These are phyloP conservation scores for Dufourea novaeangliae DNA, from an alignment of 1,140 invertebrate species.

Conservation along the genomic window DNA sequence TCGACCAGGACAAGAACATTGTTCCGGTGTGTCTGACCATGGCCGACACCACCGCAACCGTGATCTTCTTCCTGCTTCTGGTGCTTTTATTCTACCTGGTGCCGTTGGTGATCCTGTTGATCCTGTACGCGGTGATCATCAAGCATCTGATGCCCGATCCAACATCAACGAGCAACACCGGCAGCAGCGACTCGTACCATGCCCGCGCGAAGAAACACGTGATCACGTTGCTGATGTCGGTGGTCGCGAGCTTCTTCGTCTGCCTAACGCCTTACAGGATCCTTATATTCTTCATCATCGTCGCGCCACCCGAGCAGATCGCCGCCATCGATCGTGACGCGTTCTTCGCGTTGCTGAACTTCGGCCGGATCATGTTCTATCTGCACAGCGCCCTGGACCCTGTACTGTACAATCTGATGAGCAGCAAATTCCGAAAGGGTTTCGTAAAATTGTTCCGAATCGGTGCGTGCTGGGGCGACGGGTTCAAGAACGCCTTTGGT, in stretches of 20 bases:
- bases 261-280: conserved; percentile 92
- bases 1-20: conserved; percentile 79
- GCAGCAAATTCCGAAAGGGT: conserved; percentile 90
- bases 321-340: conserved; percentile 85
- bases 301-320: conserved; percentile 84
- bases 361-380: conserved; percentile 92
- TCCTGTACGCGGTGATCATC: conserved; percentile 90
- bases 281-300: conserved; percentile 90
- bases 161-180: conserved; percentile 83
- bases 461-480: conserved; percentile 59
- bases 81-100: conserved; percentile 89
- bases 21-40: conserved; percentile 86
- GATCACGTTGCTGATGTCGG: conserved; percentile 90
- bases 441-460: conserved; percentile 86
- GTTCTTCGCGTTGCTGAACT: conserved; percentile 91
- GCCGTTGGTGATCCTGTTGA: conserved; percentile 88
- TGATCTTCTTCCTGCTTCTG: conserved; percentile 88
- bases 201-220: conserved; percentile 86
- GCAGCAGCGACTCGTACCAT: conserved; percentile 84
- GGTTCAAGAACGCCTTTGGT: conserved; percentile 24
- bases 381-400: conserved; percentile 93
- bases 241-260: conserved; percentile 92
- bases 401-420: conserved; percentile 92
- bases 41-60: conserved; percentile 85
- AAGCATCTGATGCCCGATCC: conserved; percentile 87